phyloP scores from a whole-genome alignment of 2,888 invertebrate species.

The Epirrhoe tristata region DNA sequence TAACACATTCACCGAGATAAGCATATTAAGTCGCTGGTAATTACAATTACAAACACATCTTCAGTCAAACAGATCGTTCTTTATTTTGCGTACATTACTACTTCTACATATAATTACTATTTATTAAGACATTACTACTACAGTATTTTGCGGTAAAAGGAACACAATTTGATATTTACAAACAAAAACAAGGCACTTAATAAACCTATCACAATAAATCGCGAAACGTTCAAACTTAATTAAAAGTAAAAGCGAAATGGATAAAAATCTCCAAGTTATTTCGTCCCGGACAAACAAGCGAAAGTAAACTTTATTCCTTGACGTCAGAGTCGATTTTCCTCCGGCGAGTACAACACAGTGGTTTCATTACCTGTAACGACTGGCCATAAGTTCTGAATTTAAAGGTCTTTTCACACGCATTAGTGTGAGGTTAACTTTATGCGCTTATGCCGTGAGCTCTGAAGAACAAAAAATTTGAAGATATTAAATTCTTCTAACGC shows the following conservation, averaged over 20 bases:
- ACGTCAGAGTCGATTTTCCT: slow-evolving; percentile 45
- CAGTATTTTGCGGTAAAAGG: no score
- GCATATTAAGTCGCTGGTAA: no score
- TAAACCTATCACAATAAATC: slow-evolving; percentile 30
- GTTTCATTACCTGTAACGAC: slow-evolving; percentile 64
- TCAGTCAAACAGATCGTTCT: no score
- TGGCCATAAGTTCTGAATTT: slow-evolving; percentile 63
- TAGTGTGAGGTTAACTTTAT: not conserved
- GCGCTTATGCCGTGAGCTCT: not conserved
- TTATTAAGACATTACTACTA: no score
- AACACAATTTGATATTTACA: not conserved
- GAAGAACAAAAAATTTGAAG: not conserved
- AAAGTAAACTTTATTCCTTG: slow-evolving; percentile 40
- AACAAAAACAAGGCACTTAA: slow-evolving; percentile 15
- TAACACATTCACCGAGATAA: no score
- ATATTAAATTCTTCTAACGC: not conserved
- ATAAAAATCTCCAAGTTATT: slow-evolving; percentile 43
- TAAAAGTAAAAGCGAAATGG: slow-evolving; percentile 43
- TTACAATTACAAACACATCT: no score
- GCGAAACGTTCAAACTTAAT: slow-evolving; percentile 43
- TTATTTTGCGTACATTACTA: no score
- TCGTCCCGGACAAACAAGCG: slow-evolving; percentile 24
- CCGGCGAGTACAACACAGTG: slow-evolving; percentile 38
- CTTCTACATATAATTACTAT: no score
- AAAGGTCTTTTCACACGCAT: slow-evolving; percentile 33